Percentiles rank a stretch among this genome's conserved stretches.
Evolutionary conservation across 2,113 vertebrate genomes (phyloP).

Genomic region (Mastomys natalensis): DNA sequence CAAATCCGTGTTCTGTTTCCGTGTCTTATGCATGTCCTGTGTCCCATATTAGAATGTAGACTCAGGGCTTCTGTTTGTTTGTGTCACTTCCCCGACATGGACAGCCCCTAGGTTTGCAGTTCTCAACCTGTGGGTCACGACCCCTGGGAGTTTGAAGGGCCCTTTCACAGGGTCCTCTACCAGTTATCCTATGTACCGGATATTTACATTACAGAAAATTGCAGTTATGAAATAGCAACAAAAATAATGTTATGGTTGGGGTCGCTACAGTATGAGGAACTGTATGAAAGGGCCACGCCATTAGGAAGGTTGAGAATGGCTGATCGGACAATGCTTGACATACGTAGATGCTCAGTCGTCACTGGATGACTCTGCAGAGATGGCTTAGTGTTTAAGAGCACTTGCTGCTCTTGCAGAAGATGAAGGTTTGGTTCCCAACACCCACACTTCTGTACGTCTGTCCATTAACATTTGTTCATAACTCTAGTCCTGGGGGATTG

Average conservation of each 20-base stretch:
- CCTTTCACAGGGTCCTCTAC: neutral
- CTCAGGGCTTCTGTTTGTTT: neutral
- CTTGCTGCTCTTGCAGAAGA: neutral
- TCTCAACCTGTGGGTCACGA: neutral
- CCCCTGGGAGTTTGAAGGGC: rapidly evolving
- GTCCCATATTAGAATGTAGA: neutral
- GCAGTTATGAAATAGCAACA: neutral
- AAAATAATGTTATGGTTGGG: neutral
- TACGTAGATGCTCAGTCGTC: neutral
- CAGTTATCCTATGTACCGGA: neutral
- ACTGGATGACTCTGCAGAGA: too few relatives aligned
- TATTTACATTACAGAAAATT: neutral
- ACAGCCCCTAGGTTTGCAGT: rapidly evolving
- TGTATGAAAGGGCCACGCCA: neutral
- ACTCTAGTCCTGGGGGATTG: neutral
- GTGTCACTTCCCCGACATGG: neutral
- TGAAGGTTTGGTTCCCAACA: neutral
- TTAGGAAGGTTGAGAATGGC: neutral
- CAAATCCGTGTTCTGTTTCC: neutral
- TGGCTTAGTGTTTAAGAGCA: neutral
- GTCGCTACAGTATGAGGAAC: neutral
- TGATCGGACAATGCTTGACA: neutral
- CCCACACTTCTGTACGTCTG: neutral
- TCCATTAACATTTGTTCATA: neutral
- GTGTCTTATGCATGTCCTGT: neutral